A percentile compares a stretch with the other conserved stretches of the same genome.
Conservation (phyloP, 2,113 vertebrate species). For the Spermophilus dauricus region DNA sequence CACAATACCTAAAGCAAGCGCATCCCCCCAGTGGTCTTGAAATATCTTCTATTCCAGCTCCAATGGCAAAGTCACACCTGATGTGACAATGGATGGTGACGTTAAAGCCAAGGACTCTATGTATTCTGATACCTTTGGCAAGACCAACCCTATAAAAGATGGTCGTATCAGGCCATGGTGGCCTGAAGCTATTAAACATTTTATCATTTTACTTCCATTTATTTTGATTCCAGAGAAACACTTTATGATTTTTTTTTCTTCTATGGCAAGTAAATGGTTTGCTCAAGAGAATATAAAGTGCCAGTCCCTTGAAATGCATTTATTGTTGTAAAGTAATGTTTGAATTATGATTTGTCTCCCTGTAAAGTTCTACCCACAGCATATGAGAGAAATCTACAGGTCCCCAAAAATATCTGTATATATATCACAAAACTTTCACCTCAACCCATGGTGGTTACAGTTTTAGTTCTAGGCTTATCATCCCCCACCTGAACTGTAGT, state of each 20-base stretch:
- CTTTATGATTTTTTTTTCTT: constrained; percentile 17
- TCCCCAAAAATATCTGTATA: neutral
- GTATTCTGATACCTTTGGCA: neutral
- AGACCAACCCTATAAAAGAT: neutral
- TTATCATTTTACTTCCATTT: neutral
- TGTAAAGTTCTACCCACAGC: neutral
- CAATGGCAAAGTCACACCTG: neutral
- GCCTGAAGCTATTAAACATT: neutral
- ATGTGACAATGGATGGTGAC: neutral
- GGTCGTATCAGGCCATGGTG: neutral
- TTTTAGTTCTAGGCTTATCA: neutral
- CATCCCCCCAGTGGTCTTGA: neutral
- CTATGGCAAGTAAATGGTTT: neutral
- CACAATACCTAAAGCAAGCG: neutral
- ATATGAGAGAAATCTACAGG: neutral
- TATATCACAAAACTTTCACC: neutral
- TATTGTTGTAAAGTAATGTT: neutral
- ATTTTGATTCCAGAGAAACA: neutral
- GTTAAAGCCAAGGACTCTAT: neutral
- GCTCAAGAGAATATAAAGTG: neutral
- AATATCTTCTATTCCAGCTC: neutral
- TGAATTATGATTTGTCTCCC: neutral
- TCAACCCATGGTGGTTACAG: rapidly evolving
- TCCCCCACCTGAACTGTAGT: neutral
- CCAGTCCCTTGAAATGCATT: neutral